A percentile compares a stretch with the other conserved stretches of the same genome.
These are phyloP conservation scores for Sebastes paucispinis DNA, from an alignment of 2,797 vertebrate species.

Conservation along the genomic window DNA sequence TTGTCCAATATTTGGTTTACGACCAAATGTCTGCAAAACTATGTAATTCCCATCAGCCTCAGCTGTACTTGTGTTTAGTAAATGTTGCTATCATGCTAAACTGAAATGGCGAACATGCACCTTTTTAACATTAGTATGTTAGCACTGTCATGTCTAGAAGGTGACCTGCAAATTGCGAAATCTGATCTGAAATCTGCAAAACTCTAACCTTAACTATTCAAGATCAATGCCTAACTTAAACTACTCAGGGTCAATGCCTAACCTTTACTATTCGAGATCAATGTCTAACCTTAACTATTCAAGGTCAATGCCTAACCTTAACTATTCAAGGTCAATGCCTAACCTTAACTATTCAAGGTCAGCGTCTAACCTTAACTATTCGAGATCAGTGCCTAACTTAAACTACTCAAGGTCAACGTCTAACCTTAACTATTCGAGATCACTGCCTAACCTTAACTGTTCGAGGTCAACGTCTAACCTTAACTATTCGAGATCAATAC, in stretches of 20 bases:
- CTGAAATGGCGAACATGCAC: background rate
- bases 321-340: accelerated
- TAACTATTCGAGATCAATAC: too few relatives aligned
- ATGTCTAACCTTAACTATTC: too few relatives aligned
- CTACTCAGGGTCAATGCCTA: accelerated
- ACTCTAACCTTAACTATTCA: too few relatives aligned
- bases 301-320: accelerated
- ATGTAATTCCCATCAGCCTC: background rate
- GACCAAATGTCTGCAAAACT: background rate
- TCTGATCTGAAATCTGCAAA: too few relatives aligned
- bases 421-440: too few relatives aligned
- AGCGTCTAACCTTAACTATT: too few relatives aligned
- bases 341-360: too few relatives aligned
- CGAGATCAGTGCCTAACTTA: accelerated
- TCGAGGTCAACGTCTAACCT: accelerated
- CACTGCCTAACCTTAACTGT: accelerated
- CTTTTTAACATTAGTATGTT: background rate
- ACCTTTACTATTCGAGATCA: too few relatives aligned
- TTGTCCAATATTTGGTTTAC: background rate
- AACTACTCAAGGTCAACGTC: accelerated
- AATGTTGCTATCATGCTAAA: background rate
- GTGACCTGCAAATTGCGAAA: too few relatives aligned
- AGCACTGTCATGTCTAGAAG: too few relatives aligned
- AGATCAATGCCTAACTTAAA: too few relatives aligned
- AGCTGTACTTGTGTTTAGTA: background rate